Conservation (phyloP, 1,140 invertebrate species). For the Drosophila erecta region DNA sequence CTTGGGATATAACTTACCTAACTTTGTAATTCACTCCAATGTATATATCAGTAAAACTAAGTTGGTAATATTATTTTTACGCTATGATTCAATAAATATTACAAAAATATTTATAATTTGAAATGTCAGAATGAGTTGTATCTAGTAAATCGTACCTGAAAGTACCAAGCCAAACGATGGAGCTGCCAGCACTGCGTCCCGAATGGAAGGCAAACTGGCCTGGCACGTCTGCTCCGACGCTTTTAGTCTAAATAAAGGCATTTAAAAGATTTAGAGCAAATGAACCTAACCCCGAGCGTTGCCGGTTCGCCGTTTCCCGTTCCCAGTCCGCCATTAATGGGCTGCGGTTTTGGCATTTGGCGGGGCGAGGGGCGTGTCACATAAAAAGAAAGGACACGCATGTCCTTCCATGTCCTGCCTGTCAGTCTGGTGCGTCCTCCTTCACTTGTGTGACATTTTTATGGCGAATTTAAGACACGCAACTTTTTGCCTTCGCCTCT, state of each 20-base stretch:
- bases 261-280: constrained; percentile 83
- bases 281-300: constrained; percentile 76
- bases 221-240: constrained; percentile 66
- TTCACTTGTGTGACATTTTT: constrained; percentile 73
- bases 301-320: constrained; percentile 16
- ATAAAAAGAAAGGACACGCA: constrained; percentile 82
- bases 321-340: constrained; percentile 56
- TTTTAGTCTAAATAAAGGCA: constrained; percentile 83
- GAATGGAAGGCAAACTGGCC: constrained; percentile 5
- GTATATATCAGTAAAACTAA: too few species aligned
- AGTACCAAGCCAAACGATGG: background rate
- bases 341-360: constrained; percentile 21
- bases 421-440: constrained; percentile 42
- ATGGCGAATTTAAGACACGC: constrained; percentile 81
- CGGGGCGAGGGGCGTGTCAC: constrained; percentile 58
- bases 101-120: background rate
- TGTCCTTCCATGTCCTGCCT: constrained; percentile 59
- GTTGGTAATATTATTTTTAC: too few species aligned
- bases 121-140: background rate
- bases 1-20: too few species aligned
- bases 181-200: constrained; percentile 19
- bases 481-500: constrained; percentile 48
- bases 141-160: background rate
- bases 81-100: background rate
- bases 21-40: too few species aligned